A percentile compares a stretch with the other conserved stretches of the same genome.
Evolutionary conservation across 2,797 vertebrate species (phyloP).

Genomic region (Poecile montanus): DNA sequence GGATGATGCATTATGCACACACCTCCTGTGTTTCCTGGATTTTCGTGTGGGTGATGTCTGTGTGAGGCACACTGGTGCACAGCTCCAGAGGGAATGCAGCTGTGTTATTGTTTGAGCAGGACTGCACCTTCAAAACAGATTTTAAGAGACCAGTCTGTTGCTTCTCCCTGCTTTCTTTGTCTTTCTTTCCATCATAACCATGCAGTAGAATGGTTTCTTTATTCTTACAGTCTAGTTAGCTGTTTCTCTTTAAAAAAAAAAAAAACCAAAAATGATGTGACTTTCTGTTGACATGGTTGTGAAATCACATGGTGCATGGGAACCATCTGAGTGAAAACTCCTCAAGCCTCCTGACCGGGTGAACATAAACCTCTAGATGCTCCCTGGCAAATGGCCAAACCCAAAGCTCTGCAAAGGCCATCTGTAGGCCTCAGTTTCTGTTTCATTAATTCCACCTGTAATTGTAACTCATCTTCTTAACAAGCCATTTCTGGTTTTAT

Average conservation of each 20-base stretch:
- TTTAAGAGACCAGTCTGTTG: neutral
- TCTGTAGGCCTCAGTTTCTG: neutral
- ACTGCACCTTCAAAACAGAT: neutral
- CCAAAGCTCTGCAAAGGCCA: neutral
- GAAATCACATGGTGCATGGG: constrained; percentile 12
- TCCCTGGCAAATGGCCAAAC: neutral
- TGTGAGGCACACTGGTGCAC: neutral
- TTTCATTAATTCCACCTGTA: constrained; percentile 32
- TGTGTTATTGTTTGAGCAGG: neutral
- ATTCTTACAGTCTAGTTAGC: neutral
- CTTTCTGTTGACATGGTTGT: neutral
- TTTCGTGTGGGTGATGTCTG: neutral
- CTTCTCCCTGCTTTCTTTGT: neutral
- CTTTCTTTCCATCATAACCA: neutral
- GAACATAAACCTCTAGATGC: neutral
- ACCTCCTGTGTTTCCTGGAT: neutral
- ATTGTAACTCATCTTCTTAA: neutral
- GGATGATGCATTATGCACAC: neutral
- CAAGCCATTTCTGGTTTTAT: neutral
- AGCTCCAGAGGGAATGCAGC: neutral
- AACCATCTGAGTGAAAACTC: constrained; percentile 26
- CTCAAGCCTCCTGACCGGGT: neutral
- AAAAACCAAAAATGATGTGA: neutral
- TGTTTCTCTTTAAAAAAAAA: constrained; percentile 31
- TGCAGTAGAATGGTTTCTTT: neutral